Base-by-base conservation (phyloP, 2,797 vertebrate genomes). In the Aquila chrysaetos region DNA sequence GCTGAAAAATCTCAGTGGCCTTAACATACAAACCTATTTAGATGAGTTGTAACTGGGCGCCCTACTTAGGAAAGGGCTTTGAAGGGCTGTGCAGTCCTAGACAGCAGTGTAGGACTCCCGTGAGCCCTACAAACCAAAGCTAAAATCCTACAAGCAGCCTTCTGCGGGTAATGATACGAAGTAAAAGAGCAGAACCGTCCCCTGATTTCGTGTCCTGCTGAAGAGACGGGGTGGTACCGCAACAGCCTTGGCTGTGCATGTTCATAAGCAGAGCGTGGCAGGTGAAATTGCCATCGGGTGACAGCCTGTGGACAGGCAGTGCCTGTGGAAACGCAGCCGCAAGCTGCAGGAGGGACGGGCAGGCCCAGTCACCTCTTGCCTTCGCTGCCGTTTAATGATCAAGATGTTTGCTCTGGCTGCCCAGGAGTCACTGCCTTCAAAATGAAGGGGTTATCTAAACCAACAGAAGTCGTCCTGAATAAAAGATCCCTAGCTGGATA, bases 1-100 rank as follows among this genome's bases (percentile, higher is more conserved):
- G 0, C 48, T 35, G 65, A 69, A 78, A 95, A 96, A 80, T 94
- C 96, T 97, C 94, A 60, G 73, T 69, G 91, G 85, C 65, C 79
- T 84, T 96, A 97, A 76, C 89, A 91, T 27, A 91, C 54, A 96
- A 95, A 95, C 89, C 92, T 88, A 90, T 92, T 94, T 97, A 84
- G 30, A 48, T 37, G 51, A 72, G 59, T 39, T 65, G 8, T 78
- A 90, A 67, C 61, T 85, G 76, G 49, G 74, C 13, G 85, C 48
- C 79, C 94, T 92, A 86, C 82, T 96, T 94, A 94, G 19, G 24
- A 85, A 68, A 8, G 13, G 69, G 51, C 1, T 89, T 92, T 88
- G 72, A 74, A 88, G 61, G 68, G 33, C 81, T 92, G 2, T 27
- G 15, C 33, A 8, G 53, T 73, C 63, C 60, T 64, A 59, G 70